Conservation (phyloP, 2,797 vertebrate species). For the Cryptoprocta ferox region DNA sequence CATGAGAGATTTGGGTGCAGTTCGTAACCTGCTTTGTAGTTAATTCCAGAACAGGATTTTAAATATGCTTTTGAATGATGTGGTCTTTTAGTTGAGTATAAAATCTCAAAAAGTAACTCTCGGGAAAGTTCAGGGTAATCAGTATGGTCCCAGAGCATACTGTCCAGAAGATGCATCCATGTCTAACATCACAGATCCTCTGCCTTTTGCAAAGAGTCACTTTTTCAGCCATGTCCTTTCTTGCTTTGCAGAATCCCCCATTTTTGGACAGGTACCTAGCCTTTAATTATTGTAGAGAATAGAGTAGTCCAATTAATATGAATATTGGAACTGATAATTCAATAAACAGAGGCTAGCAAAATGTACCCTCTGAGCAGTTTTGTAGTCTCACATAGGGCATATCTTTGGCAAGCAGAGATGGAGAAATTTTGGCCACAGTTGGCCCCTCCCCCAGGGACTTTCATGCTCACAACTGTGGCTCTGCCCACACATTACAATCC, state of each 20-base stretch:
- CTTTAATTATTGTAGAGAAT: neutral
- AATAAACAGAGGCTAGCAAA: neutral
- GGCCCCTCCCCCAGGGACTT: neutral
- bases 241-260: neutral
- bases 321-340: neutral
- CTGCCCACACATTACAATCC: neutral
- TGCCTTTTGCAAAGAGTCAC: neutral
- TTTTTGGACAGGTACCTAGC: neutral
- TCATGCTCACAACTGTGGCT: neutral
- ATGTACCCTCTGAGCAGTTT: neutral
- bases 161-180: neutral
- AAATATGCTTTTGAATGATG: neutral
- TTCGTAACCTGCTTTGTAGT: neutral
- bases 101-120: neutral
- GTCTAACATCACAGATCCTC: neutral
- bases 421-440: neutral
- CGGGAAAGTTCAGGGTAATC: neutral
- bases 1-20: neutral
- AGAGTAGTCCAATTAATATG: neutral
- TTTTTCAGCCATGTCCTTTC: neutral
- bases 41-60: slow-evolving; percentile 12
- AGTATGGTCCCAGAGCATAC: neutral
- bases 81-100: neutral
- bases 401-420: neutral
- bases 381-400: neutral